Percentiles rank a stretch among this genome's conserved stretches.
Evolutionary conservation across 2,113 vertebrate genomes (phyloP).

Genomic region (Cisticola juncidis): DNA sequence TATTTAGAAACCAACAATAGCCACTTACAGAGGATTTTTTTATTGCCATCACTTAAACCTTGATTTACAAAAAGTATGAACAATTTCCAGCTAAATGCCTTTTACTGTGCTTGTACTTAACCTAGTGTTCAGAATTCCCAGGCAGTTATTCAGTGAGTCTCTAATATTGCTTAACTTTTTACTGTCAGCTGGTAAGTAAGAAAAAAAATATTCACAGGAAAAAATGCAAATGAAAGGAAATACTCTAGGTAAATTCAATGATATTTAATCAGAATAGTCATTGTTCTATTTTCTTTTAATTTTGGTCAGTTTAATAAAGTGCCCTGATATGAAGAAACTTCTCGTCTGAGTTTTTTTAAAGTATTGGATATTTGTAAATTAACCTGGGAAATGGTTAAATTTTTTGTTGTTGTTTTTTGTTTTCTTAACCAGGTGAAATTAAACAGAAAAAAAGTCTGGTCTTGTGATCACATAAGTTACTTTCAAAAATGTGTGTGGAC

Average conservation of each 20-base stretch:
- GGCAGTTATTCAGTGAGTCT: background rate
- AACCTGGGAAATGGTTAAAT: rapidly evolving
- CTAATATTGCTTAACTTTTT: background rate
- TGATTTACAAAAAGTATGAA: background rate
- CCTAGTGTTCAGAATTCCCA: background rate
- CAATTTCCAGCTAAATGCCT: background rate
- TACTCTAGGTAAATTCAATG: background rate
- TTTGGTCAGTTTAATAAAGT: background rate
- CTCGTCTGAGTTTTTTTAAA: rapidly evolving
- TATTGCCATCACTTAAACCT: background rate
- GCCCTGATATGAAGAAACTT: background rate
- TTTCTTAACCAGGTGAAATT: background rate
- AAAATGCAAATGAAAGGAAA: background rate
- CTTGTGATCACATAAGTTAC: background rate
- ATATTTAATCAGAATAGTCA: background rate
- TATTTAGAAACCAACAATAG: background rate
- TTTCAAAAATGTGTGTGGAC: rapidly evolving
- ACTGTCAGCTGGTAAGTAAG: background rate
- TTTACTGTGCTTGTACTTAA: background rate
- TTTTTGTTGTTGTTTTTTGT: background rate
- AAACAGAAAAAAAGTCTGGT: background rate
- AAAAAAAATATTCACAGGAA: background rate
- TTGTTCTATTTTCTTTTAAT: background rate
- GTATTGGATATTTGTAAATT: background rate
- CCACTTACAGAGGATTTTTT: background rate